Evolutionary conservation across 2,113 vertebrate species (phyloP).

Genomic region (Chunga burmeisteri): DNA sequence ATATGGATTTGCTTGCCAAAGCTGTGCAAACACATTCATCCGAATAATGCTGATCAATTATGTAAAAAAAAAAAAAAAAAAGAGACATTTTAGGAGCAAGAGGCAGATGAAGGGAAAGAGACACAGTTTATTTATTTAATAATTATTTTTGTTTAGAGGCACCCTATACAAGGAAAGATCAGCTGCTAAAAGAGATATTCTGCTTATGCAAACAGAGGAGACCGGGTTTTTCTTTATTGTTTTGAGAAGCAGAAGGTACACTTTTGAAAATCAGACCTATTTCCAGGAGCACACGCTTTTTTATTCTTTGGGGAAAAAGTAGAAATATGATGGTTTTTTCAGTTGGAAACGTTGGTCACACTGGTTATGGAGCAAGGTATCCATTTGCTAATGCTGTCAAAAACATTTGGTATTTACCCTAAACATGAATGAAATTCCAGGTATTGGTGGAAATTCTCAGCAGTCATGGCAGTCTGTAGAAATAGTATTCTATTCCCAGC

Average conservation of each 20-base stretch:
- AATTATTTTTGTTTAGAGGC: not conserved
- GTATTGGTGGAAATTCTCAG: not conserved
- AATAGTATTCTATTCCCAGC: not conserved
- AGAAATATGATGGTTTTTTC: not conserved
- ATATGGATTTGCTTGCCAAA: constrained; percentile 25
- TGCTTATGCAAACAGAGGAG: not conserved
- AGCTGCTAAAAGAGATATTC: not conserved
- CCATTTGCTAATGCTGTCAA: not conserved
- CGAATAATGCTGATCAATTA: not conserved
- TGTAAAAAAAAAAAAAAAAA: not conserved
- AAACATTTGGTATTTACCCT: not conserved
- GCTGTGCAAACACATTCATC: constrained; percentile 43
- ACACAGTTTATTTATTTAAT: not conserved
- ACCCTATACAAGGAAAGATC: not conserved
- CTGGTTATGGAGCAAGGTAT: not conserved
- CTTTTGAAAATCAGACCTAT: not conserved
- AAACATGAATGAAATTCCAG: not conserved
- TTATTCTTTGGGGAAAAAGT: not conserved
- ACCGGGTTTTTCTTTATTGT: not conserved
- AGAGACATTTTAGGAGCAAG: not conserved
- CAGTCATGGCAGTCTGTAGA: not conserved
- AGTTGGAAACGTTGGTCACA: not conserved
- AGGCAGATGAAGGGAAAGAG: not conserved
- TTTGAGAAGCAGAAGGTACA: not conserved
- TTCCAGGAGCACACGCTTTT: not conserved